Conservation (phyloP, 2,113 vertebrate species). For the Eupsittula cactorum region DNA sequence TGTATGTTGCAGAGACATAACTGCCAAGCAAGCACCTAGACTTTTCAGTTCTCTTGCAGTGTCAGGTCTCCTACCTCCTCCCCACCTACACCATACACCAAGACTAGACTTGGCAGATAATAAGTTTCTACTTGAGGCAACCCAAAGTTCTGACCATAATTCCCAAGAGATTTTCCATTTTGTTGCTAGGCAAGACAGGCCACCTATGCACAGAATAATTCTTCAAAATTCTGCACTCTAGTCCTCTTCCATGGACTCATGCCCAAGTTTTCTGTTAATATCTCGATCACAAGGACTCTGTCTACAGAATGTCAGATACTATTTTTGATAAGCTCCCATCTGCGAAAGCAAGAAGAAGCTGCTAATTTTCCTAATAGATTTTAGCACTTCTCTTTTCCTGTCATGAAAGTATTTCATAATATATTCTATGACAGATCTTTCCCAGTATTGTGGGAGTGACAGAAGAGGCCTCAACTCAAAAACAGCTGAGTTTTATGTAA, state of each 20-base stretch:
- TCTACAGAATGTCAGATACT: slow-evolving; percentile 66
- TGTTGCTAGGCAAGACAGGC: slow-evolving; percentile 50
- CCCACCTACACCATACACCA: background rate
- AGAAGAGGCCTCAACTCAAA: slow-evolving; percentile 57
- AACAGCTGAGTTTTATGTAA: slow-evolving; percentile 62
- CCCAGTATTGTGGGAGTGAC: slow-evolving; percentile 67
- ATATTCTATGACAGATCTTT: slow-evolving; percentile 63
- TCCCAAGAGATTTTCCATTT: slow-evolving; percentile 28
- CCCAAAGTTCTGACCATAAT: slow-evolving; percentile 1
- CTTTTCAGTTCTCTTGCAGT: background rate
- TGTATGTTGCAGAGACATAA: background rate
- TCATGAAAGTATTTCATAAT: slow-evolving; percentile 66
- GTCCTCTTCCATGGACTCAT: slow-evolving; percentile 47
- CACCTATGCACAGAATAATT: slow-evolving; percentile 42
- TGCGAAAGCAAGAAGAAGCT: slow-evolving; percentile 58
- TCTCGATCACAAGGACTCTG: slow-evolving; percentile 60
- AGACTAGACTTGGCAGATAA: background rate
- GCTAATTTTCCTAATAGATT: slow-evolving; percentile 68
- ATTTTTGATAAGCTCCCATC: slow-evolving; percentile 68
- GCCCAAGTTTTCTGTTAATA: slow-evolving; percentile 66
- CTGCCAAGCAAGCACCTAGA: background rate
- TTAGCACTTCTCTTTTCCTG: slow-evolving; percentile 66
- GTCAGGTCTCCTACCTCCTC: background rate
- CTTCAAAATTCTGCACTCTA: slow-evolving; percentile 16
- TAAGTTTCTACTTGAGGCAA: background rate